Base-by-base conservation (phyloP, 1,140 invertebrate species). In the Nixonia krombeini region DNA sequence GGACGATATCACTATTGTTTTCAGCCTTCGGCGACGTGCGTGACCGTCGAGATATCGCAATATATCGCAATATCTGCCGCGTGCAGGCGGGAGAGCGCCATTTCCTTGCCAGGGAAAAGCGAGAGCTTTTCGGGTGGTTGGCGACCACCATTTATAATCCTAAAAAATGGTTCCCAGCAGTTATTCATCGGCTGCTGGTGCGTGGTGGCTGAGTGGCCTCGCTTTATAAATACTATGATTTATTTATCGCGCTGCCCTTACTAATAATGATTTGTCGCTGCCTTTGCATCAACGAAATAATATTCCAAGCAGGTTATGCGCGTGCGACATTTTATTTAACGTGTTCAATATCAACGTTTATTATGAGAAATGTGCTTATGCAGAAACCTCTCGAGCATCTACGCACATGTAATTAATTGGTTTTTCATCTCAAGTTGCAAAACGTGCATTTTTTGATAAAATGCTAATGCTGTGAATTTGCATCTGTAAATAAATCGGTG, bases 181-280 rank as follows among this genome's bases (percentile, higher is more conserved):
- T 75, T 70, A 72, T 71, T 75, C 67, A 68, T 64, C 33, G 67
- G 42, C 38, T 41, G 50, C 2, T 25, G 44, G 38, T 10, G 38
- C 25, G 17, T 21, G 17, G 33, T 23, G 40, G 51, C 49, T 57
- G 62, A 59, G 50, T 56, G 65, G 58, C 50, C 57, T 42, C 46
- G 61, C 62, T 69, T 71, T 74, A 74, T 74, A 69, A 74, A 74
- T 72, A 67, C 72, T 59, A 55, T 68, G 69, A 74, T 74, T 74
- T 74, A 73, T 73, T 61, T 68, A 63, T 72, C 61, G 58, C 58
- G 63, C 66, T 66, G 63, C 41, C 37, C 33, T 42, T 58, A 51
- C 64, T 72, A 74, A 74, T 74, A 74, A 69, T 72, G 69, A 72
- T 72, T 69, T 72, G 69, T 72, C 44, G 49, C 41, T 23, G 47